Evolutionary conservation across 2,888 invertebrate genomes (phyloP), one percentile per base, ranked within the genome.

Genomic region (Ectemnius lituratus): DNA sequence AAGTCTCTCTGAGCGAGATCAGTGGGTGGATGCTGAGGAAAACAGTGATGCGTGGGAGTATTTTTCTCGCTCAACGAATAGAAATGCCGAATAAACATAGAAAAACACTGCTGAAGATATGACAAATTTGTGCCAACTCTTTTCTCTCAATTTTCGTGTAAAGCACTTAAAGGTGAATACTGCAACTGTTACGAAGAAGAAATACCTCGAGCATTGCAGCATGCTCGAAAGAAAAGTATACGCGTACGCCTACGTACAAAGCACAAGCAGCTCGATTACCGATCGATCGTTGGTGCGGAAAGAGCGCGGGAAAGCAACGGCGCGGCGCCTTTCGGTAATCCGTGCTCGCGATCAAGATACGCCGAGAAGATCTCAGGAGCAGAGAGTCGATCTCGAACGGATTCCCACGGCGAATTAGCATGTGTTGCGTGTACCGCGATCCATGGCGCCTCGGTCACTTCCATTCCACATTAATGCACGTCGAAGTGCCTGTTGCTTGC

Each of bases 21-120:
- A 81, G 85, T 85, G 76, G 86, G 84, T 79, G 83, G 80, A 76
- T 80, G 83, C 85, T 84, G 84, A 79, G 79, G 72, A 68, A 76
- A 81, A 80, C 67, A 78, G 62, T 28, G 78, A 83, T 80, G 67
- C 61, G 58, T 66, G 72, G 76, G 78, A 77, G 70, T 70, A 37
- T 37, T 37, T 37, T 37, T 37, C 11, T 37, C 8, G 5, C 8
- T 11, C 1, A 11, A 37, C 37, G 37, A 37, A 37, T 37, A 1
- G 5, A 37, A 37, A 37, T 37, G 8, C 11, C 8, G 37, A 37
- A 37, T 37, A 11, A 37, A 37, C 37, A 4, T 6, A 37, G 8
- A 37, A 8, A 37, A 37, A 37, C 4, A 8, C 37, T 37, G 37
- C 37, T 6, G 11, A 37, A 37, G 37, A 37, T 37, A 37, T 37